Base-by-base conservation (phyloP, 2,113 vertebrate genomes). In the Hypocryptadius cinnamomeus region DNA sequence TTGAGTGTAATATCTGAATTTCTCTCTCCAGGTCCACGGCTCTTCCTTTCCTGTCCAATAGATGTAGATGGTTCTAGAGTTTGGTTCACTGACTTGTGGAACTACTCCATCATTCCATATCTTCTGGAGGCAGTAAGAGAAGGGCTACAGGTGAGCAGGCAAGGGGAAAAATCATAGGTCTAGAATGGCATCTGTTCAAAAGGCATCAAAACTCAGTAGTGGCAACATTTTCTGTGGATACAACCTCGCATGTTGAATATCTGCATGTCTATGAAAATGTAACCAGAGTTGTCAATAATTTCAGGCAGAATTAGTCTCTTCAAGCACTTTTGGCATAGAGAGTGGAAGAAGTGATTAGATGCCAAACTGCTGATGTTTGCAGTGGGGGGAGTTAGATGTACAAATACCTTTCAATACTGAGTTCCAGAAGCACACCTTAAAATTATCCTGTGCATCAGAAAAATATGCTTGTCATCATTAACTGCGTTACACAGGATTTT, bases 71-170 rank as follows among this genome's bases (percentile, higher is more conserved):
- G 99, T 51, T 99, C 99, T 30, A 97, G 99, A 89, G 99, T 99
- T 93, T 99, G 99, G 99, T 99, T 99, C 98, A 99, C 99, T 1
- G 99, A 99, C 92, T 96, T 99, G 90, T 99, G 99, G 99, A 99
- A 99, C 97, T 99, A 99, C 96, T 99, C 99, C 56, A 99, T 99
- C 91, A 99, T 99, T 93, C 99, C 99, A 0, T 99, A 99, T 92
- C 98, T 99, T 95, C 98, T 99, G 96, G 99, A 99, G 97, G 99
- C 99, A 0, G 98, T 99, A 47, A 97, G 99, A 91, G 99, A 99
- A 97, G 99, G 99, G 48, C 97, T 99, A n/a, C 99, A 99, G 99
- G 99, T 99, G 68, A 98, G 97, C 37, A 48, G 15, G 40, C 31
- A 59, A 7, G 48, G 47, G 33, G 17, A 61, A 76, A 69, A 65